Evolutionary conservation across 2,797 vertebrate species (phyloP).

Genomic region (Periparus ater): DNA sequence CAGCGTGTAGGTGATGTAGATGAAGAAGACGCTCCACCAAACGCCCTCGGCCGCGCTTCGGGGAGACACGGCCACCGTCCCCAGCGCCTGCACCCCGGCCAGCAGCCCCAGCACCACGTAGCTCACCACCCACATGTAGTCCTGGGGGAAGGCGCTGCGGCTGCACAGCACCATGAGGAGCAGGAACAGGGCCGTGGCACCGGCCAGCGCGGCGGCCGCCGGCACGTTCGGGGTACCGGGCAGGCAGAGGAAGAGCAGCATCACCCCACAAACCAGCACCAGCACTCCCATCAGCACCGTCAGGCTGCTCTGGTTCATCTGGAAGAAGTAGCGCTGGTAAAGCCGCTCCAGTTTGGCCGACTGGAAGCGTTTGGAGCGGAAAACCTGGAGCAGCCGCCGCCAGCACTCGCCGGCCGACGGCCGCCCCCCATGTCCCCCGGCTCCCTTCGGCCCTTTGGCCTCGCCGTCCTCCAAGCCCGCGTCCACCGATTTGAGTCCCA

Average conservation of each 20-base stretch:
- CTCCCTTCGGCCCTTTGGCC: slow-evolving; percentile 71
- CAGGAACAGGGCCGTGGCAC: slow-evolving; percentile 89
- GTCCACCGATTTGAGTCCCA: slow-evolving; percentile 88
- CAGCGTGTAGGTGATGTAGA: slow-evolving; percentile 97
- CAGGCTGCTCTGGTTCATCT: slow-evolving; percentile 97
- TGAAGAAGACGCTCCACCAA: slow-evolving; percentile 96
- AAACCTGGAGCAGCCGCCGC: slow-evolving; percentile 85
- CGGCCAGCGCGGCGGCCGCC: slow-evolving; percentile 81
- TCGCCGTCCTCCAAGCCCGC: slow-evolving; percentile 88
- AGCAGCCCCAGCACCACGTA: slow-evolving; percentile 91
- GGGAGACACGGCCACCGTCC: slow-evolving; percentile 85
- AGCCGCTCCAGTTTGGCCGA: slow-evolving; percentile 94
- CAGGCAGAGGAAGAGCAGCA: slow-evolving; percentile 92
- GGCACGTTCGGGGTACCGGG: slow-evolving; percentile 80
- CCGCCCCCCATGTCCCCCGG: not conserved
- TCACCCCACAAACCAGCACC: slow-evolving; percentile 89
- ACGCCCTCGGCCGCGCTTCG: slow-evolving; percentile 89
- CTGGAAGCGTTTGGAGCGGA: slow-evolving; percentile 95
- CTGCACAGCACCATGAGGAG: slow-evolving; percentile 94
- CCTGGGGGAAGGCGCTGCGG: slow-evolving; percentile 93
- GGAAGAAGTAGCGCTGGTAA: slow-evolving; percentile 97
- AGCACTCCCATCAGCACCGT: slow-evolving; percentile 96
- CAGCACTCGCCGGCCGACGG: slow-evolving; percentile 82
- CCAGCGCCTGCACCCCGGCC: slow-evolving; percentile 86
- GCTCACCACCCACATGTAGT: slow-evolving; percentile 97